Conservation (phyloP, 2,797 vertebrate species). For the Sebastes iracundus region DNA sequence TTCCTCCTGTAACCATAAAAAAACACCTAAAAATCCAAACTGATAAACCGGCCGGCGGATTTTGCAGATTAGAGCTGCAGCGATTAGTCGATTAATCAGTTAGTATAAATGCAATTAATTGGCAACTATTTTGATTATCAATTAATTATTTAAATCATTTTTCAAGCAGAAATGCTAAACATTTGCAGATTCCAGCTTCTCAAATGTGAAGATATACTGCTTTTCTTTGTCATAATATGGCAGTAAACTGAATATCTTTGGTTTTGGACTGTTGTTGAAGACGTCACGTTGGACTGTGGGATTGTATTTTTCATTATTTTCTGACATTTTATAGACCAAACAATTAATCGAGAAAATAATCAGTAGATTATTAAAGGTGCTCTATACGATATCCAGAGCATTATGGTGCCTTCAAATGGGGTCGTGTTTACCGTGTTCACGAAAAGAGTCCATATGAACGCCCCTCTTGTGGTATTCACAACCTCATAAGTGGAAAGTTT, state of each 20-base stretch:
- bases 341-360: not conserved
- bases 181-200: not conserved
- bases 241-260: not conserved
- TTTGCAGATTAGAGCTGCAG: not conserved
- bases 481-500: accelerated
- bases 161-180: not conserved
- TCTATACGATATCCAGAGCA: too few relatives aligned
- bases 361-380: not conserved
- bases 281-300: not conserved
- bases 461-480: too few relatives aligned
- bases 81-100: accelerated
- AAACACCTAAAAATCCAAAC: not conserved
- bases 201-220: not conserved
- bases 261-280: not conserved
- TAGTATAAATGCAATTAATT: not conserved
- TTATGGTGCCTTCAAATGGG: too few relatives aligned
- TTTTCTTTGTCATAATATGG: not conserved
- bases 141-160: accelerated
- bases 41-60: accelerated
- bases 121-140: not conserved
- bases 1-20: not conserved
- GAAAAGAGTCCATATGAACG: too few relatives aligned
- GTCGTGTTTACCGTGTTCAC: accelerated
- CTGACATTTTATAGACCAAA: not conserved
- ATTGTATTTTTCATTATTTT: not conserved